Percentiles rank a stretch among this genome's conserved stretches.
Conservation (phyloP, 2,888 invertebrate species). For the Pteria penguin region DNA sequence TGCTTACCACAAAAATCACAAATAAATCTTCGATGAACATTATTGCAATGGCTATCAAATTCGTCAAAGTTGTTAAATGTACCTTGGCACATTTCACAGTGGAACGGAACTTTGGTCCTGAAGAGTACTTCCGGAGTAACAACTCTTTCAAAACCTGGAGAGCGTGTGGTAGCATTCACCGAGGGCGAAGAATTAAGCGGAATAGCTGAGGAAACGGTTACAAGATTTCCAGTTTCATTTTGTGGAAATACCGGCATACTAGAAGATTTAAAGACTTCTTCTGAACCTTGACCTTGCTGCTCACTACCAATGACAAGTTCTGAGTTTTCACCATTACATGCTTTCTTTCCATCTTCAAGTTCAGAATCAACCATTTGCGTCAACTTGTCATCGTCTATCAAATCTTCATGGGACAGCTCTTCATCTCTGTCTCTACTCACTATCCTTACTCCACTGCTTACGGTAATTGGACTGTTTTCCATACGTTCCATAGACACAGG, state of each 20-base stretch:
- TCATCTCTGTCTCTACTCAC: background rate
- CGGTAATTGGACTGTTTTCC: background rate
- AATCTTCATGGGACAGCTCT: background rate
- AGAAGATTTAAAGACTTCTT: background rate
- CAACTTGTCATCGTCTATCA: too few species aligned
- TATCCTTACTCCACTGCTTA: background rate
- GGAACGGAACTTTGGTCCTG: conserved; percentile 54
- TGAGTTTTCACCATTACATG: background rate
- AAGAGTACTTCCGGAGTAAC: conserved; percentile 65
- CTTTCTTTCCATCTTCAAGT: background rate
- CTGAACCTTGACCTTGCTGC: background rate
- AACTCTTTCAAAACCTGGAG: conserved; percentile 63
- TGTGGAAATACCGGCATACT: conserved; percentile 30
- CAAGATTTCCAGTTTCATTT: conserved; percentile 19
- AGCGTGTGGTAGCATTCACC: conserved; percentile 25
- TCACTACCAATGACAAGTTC: background rate
- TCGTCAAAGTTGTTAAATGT: conserved; percentile 65
- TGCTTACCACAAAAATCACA: conserved; percentile 77
- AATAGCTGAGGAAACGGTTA: conserved; percentile 2
- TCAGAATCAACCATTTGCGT: background rate
- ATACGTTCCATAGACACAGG: background rate
- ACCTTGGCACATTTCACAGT: conserved; percentile 62
- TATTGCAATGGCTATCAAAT: conserved; percentile 73
- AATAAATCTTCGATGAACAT: conserved; percentile 72
- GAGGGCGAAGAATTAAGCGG: background rate